Conservation (phyloP, 2,797 vertebrate genomes). For the Malacoraja senta region DNA sequence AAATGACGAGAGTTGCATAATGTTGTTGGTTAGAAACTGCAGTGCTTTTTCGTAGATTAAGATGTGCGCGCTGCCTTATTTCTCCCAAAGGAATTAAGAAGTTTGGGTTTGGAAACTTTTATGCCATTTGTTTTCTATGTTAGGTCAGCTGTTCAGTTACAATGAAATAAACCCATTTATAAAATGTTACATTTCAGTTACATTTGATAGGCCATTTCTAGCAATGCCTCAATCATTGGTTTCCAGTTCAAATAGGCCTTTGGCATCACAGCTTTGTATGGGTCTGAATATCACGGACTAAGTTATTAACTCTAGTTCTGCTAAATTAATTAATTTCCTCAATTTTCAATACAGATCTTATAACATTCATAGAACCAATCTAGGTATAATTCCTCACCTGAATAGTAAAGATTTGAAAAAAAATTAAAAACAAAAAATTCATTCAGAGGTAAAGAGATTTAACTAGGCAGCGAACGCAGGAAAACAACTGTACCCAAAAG, state of each 20-base stretch:
- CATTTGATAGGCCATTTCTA: background rate
- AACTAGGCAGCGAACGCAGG: too few relatives aligned
- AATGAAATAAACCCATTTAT: background rate
- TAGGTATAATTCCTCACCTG: background rate
- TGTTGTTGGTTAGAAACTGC: background rate
- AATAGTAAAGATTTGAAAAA: background rate
- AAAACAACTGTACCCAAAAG: too few relatives aligned
- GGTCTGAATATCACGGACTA: background rate
- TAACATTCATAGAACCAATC: background rate
- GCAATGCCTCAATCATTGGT: background rate
- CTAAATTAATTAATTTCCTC: background rate
- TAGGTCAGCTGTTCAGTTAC: background rate
- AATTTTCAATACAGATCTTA: background rate
- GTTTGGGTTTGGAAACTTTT: background rate
- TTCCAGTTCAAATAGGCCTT: background rate
- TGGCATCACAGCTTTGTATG: background rate
- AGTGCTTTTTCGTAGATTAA: background rate
- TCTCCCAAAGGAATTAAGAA: background rate
- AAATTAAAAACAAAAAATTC: background rate
- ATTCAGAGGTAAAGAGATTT: too few relatives aligned
- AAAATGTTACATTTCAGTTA: background rate
- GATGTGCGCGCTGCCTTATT: background rate
- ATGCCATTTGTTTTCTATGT: background rate
- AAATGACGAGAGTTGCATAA: constrained; percentile 23
- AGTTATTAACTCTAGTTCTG: background rate